Base-by-base conservation (phyloP, 2,113 vertebrate species). In the Taxidea taxus region DNA sequence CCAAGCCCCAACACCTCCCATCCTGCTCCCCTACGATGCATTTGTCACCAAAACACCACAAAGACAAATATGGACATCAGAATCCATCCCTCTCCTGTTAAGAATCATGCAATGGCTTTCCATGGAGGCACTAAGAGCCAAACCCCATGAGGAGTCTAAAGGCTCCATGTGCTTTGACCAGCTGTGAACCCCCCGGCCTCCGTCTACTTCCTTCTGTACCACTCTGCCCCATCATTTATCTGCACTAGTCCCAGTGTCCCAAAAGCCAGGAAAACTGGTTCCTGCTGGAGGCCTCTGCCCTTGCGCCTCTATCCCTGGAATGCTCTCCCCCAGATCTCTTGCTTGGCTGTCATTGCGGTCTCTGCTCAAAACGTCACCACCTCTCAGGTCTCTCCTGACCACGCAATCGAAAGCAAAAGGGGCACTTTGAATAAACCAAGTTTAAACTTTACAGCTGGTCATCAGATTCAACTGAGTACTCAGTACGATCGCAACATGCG, bases 151-250 rank as follows among this genome's bases (percentile, higher is more conserved):
- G 37, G 0, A 12, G 42, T 20, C 44, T 15, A 2, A 23, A 31
- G 44, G 39, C 6, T 14, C 31, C 60, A 4, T 2, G 21, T 2
- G 31, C 29, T 13, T 2, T 0, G 37, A 47, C 60, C 58, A 7
- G 16, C 3, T 37, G 58, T 3, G 0, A 25, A 12, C 18, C 23
- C 58, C 66, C 47, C 34, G 16, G 2, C 15, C 27, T 25, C 21
- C 6, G 18, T 2, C n/a, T 9, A 6, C 58, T 60, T 34, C 14
- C 9, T 14, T 1, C 25, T 39, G 6, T 1, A 0, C 13, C 39
- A 7, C 49, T 78, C 74, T 4, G 34, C 64, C 42, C 44, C n/a
- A n/a, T 64, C 51, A 18, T 23, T 21, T 21, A 18, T 51, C 80
- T 16, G 44, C 27, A 47, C n/a, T 1, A 20, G 66, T 16, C 42